A percentile compares a stretch with the other conserved stretches of the same genome.
Conservation (phyloP, 2,797 vertebrate species). For the Mionectes olivaceus region DNA sequence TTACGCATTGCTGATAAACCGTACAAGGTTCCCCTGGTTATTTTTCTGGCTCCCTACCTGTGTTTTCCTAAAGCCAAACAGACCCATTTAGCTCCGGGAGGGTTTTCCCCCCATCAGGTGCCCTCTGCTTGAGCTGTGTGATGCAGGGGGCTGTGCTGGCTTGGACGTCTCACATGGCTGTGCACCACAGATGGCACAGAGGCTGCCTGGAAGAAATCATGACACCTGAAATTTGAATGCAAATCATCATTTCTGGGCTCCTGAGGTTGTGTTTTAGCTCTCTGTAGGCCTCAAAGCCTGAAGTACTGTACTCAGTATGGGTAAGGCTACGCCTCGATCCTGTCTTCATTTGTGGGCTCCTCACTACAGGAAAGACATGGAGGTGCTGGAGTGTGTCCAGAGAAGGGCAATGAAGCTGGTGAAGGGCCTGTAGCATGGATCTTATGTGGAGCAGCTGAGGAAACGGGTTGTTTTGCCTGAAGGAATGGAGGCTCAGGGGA, state of each 20-base stretch:
- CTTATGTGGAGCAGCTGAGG: background rate
- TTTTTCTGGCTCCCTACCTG: background rate
- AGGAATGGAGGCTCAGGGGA: background rate
- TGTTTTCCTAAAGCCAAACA: background rate
- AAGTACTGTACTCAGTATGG: background rate
- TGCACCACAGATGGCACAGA: background rate
- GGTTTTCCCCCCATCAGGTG: background rate
- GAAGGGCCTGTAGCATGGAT: background rate
- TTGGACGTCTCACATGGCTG: rapidly evolving
- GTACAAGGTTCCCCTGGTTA: background rate
- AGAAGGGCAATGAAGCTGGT: background rate
- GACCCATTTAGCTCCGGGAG: background rate
- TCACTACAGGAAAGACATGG: background rate
- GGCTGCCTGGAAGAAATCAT: background rate
- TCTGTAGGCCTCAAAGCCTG: background rate
- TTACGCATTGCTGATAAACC: background rate
- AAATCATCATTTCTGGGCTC: background rate
- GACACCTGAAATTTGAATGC: background rate
- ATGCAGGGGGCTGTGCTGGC: rapidly evolving
- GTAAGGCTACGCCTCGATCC: background rate
- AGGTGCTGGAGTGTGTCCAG: background rate
- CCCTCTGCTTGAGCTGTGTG: background rate
- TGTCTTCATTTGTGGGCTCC: rapidly evolving
- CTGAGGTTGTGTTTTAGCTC: background rate
- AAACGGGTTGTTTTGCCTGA: background rate